Evolutionary conservation across 1,140 invertebrate genomes (phyloP).

Genomic region (Lethocerus indicus): DNA sequence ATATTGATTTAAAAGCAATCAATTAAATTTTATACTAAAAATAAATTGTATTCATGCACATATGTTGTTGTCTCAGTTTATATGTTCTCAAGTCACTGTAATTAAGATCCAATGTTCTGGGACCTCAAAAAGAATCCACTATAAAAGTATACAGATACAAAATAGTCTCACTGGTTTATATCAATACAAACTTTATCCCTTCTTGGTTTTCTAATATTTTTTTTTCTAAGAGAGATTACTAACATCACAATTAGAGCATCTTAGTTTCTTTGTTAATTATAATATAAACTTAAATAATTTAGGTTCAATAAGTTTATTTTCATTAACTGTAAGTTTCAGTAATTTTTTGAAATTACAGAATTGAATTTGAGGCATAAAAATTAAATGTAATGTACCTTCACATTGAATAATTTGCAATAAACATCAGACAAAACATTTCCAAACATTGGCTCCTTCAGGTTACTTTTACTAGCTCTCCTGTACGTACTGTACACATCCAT

Average conservation of each 20-base stretch:
- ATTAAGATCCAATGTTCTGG: too few relatives aligned
- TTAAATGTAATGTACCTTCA: constrained; percentile 8
- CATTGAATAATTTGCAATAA: constrained; percentile 13
- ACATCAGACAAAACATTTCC: constrained; percentile 11
- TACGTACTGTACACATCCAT: constrained; percentile 17
- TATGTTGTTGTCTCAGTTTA: too few relatives aligned
- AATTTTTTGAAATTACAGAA: not conserved
- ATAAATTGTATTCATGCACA: not conserved
- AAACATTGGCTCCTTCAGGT: constrained; percentile 14
- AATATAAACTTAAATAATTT: not conserved
- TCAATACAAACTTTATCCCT: too few relatives aligned
- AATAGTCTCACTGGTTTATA: too few relatives aligned
- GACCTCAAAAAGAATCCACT: too few relatives aligned
- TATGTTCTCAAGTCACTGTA: too few relatives aligned
- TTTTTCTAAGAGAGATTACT: too few relatives aligned
- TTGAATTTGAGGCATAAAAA: too few relatives aligned
- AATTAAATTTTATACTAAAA: not conserved
- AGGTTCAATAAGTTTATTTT: not conserved
- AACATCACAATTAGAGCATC: not conserved
- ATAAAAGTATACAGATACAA: too few relatives aligned
- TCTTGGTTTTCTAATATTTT: too few relatives aligned
- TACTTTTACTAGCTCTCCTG: constrained; percentile 13
- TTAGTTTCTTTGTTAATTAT: not conserved
- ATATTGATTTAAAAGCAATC: not conserved
- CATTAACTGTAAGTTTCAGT: not conserved